A percentile compares a stretch with the other conserved stretches of the same genome.
Conservation (phyloP, 1,140 invertebrate genomes). For the Temnothorax longispinosus region DNA sequence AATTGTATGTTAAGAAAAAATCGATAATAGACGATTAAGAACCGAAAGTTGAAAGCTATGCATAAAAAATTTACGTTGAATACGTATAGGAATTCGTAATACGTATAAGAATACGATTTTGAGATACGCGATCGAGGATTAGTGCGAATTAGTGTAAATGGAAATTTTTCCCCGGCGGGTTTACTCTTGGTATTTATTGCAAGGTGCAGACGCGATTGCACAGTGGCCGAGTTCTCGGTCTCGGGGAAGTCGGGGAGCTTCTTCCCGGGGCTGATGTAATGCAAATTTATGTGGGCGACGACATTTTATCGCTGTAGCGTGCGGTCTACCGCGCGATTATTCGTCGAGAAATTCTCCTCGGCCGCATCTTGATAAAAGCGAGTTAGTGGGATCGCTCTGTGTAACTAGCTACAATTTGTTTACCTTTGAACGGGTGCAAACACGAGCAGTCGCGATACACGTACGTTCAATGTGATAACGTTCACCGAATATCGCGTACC, state of each 20-base stretch:
- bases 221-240: background rate
- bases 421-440: slow-evolving; percentile 43
- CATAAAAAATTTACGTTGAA: background rate
- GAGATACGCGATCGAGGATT: background rate
- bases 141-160: background rate
- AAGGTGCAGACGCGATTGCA: background rate
- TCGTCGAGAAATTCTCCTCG: slow-evolving; percentile 36
- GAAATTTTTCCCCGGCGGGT: background rate
- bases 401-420: slow-evolving; percentile 45
- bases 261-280: slow-evolving; percentile 10
- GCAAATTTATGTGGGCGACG: slow-evolving; percentile 45
- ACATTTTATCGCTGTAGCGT: slow-evolving; percentile 46
- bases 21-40: background rate
- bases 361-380: slow-evolving; percentile 39
- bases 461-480: slow-evolving; percentile 1
- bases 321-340: slow-evolving; percentile 32
- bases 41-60: background rate
- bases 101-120: background rate
- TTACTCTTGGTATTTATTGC: slow-evolving; percentile 26
- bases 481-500: slow-evolving; percentile 11
- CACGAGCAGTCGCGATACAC: slow-evolving; percentile 8
- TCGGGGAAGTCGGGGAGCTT: background rate
- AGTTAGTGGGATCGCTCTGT: slow-evolving; percentile 23
- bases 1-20: background rate
- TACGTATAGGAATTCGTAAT: background rate